These are phyloP conservation scores for Camponotus floridanus DNA, from an alignment of 1,140 invertebrate species.

Conservation along the genomic window DNA sequence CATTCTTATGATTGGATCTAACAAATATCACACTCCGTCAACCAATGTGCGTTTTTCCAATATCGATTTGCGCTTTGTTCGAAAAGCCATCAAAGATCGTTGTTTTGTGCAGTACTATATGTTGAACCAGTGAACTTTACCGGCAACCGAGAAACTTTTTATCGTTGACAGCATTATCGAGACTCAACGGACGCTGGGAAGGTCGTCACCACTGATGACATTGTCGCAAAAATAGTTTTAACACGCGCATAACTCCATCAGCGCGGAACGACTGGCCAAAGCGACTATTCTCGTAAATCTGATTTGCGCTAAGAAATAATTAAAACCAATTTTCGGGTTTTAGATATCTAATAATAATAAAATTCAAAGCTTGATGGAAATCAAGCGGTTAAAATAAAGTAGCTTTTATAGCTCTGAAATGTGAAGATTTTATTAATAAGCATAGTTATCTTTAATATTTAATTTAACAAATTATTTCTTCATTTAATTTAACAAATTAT, in stretches of 20 bases:
- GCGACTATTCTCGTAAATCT: constrained; percentile 8
- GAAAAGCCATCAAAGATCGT: not conserved
- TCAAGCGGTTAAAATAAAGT: not conserved
- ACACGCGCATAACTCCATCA: constrained; percentile 20
- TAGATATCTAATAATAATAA: not conserved
- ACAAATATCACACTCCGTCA: not conserved
- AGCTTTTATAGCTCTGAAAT: not conserved
- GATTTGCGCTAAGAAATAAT: constrained; percentile 20
- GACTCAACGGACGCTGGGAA: constrained; percentile 11
- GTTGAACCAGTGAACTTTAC: constrained; percentile 26
- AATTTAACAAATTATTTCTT: not conserved
- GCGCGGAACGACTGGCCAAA: not conserved
- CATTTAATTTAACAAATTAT: not conserved
- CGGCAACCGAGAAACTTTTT: constrained; percentile 44
- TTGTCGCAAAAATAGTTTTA: constrained; percentile 62
- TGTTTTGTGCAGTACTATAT: not conserved
- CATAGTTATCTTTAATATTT: not conserved
- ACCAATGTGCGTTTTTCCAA: not conserved
- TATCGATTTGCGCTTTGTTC: constrained; percentile 13
- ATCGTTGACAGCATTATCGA: constrained; percentile 49
- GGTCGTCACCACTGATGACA: constrained; percentile 13
- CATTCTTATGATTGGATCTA: not conserved
- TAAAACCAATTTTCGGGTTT: not conserved
- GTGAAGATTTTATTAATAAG: not conserved
- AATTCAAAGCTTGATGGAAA: not conserved